phyloP scores from a whole-genome alignment of 1,140 invertebrate species.

The Batillaria attramentaria region DNA sequence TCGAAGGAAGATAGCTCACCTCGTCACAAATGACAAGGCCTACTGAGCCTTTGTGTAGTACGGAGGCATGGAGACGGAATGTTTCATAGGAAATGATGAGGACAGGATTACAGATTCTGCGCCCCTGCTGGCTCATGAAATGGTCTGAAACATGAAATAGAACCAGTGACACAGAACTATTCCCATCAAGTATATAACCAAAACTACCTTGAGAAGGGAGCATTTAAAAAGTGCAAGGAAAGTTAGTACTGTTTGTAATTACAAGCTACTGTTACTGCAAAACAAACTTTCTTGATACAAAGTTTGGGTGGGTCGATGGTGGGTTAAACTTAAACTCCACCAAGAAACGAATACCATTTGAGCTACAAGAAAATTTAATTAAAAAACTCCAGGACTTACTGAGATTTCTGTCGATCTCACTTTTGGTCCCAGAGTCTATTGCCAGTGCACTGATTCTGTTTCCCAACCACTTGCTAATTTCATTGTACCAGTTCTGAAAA shows the following conservation, averaged over 20 bases:
- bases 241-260: too few species aligned
- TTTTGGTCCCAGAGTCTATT: conserved; percentile 93
- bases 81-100: conserved; percentile 99
- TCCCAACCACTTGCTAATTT: conserved; percentile 97
- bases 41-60: conserved; percentile 89
- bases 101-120: conserved; percentile 83
- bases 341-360: neutral
- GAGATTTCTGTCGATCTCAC: conserved; percentile 89
- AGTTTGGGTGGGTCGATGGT: neutral
- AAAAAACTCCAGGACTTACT: conserved; percentile 72
- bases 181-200: neutral
- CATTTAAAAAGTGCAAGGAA: neutral
- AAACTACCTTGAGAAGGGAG: neutral
- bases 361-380: too few species aligned
- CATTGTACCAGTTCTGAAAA: conserved; percentile 95
- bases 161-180: neutral
- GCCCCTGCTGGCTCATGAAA: conserved; percentile 72
- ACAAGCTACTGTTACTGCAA: too few species aligned
- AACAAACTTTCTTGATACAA: neutral
- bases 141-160: conserved; percentile 11
- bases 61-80: conserved; percentile 87
- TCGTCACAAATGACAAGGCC: conserved; percentile 98
- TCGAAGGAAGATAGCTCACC: conserved; percentile 74
- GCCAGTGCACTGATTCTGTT: conserved; percentile 87
- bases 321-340: neutral